Evolutionary conservation across 2,888 invertebrate genomes (phyloP), one percentile per base, ranked within the genome.

Genomic region (Drosophila paramelanica): DNA sequence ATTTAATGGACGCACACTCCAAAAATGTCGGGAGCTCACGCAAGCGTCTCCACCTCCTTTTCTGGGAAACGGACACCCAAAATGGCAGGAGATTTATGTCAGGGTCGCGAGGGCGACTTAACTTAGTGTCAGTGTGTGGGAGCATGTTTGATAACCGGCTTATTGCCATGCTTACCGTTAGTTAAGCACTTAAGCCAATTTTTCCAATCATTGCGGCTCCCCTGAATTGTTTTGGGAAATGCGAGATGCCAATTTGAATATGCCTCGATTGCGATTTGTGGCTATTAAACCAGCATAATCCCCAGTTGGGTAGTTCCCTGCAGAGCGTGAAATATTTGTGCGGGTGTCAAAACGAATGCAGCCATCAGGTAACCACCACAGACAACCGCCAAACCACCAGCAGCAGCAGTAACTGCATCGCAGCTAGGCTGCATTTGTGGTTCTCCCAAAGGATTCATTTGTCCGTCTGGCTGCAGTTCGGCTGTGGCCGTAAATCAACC

Each of bases 101-200:
- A 25, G 64, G 55, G 52, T 59, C 33, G 33, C 23, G 20, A 27
- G 13, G 25, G 20, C 33, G 52, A 8, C 46, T 47, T 36, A 56
- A 56, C 43, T 58, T 10, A 27, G 50, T 25, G 23, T 43, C 25
- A 6, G 7, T 1, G 5, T 5, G 20, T 4, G 14, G 8, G 36
- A 14, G 42, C 4, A 45, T 55, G 73, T 61, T 61, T 73, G 47
- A 31, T 66, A 27, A 59, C 66, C 58, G 51, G 65, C 66, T 73
- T 77, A 77, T 77, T 74, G 76, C 62, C 66, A 46, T 69, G 76
- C 76, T 79, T 78, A 77, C 69, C 79, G 66, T 77, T 73, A 69
- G 76, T 77, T 69, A 73, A 77, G 74, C 62, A 60, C 66, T 77
- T 77, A 73, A 73, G 76, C 79, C 79, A 78, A 73, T 77, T 69